A percentile compares a stretch with the other conserved stretches of the same genome.
Evolutionary conservation across 2,113 vertebrate genomes (phyloP).

Genomic region (Brachyhypopomus gauderio): DNA sequence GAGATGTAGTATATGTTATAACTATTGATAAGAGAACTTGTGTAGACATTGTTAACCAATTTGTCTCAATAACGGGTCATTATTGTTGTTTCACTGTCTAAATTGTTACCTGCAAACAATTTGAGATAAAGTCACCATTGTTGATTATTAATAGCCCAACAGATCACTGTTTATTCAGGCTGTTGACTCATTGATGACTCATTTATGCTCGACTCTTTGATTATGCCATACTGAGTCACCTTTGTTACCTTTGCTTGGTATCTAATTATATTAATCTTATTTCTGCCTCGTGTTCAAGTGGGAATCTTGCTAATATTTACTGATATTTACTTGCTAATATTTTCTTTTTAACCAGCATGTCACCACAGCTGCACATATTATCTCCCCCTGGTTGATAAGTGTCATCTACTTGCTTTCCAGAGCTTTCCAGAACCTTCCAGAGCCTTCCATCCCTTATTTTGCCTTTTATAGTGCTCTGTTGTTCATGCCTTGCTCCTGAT

Average conservation of each 20-base stretch:
- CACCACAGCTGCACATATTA: constrained; percentile 20
- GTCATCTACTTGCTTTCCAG: background rate
- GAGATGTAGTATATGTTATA: constrained; percentile 25
- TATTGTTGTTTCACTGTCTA: background rate
- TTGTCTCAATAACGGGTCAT: constrained; percentile 20
- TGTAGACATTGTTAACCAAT: constrained; percentile 23
- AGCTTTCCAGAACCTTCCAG: background rate
- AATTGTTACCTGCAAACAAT: background rate
- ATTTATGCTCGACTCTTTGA: constrained; percentile 17
- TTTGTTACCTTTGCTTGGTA: constrained; percentile 20
- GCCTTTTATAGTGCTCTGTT: constrained; percentile 37
- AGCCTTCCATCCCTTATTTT: constrained; percentile 11
- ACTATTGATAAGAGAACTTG: constrained; percentile 14
- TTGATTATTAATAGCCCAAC: background rate
- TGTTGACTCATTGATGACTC: background rate
- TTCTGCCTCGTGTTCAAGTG: background rate
- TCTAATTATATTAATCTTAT: background rate
- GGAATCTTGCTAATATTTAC: constrained; percentile 12
- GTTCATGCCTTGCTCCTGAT: constrained; percentile 33
- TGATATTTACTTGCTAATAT: too few relatives aligned
- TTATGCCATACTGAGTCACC: constrained; percentile 4
- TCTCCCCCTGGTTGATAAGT: background rate
- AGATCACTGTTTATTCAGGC: background rate
- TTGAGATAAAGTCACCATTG: background rate
- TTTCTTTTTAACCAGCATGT: background rate